These are phyloP conservation scores for Tachycineta bicolor DNA, from an alignment of 2,113 vertebrate species.

Conservation along the genomic window DNA sequence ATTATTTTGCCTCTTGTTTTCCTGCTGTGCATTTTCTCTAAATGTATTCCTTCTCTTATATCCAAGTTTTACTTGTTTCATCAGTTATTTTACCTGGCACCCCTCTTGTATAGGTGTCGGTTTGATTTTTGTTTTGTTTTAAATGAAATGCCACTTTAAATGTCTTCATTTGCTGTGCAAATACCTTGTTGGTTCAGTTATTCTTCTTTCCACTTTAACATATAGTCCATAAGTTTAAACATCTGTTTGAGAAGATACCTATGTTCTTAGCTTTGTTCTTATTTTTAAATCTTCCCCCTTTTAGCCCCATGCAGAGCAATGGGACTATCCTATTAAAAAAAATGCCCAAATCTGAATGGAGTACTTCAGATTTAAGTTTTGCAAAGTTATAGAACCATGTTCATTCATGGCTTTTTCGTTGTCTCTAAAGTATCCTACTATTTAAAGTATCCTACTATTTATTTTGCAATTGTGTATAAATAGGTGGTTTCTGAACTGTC, in stretches of 20 bases:
- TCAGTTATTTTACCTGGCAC: neutral
- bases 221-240: neutral
- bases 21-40: conserved; percentile 3
- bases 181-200: neutral
- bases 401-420: neutral
- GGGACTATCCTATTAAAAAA: neutral
- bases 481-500: neutral
- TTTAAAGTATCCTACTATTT: neutral
- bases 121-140: neutral
- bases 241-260: neutral
- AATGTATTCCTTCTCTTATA: neutral
- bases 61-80: neutral
- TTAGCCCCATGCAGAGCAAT: neutral
- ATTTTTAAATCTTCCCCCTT: neutral
- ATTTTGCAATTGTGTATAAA: neutral
- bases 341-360: neutral
- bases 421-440: neutral
- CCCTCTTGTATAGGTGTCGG: neutral
- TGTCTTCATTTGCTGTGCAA: conserved; percentile 37
- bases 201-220: conserved; percentile 13
- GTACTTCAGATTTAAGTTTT: neutral
- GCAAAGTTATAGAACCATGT: neutral
- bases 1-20: neutral
- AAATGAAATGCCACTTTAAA: neutral
- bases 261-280: neutral